These are phyloP conservation scores for Sebastes cheni DNA, from an alignment of 2,797 vertebrate species.

Conservation along the genomic window DNA sequence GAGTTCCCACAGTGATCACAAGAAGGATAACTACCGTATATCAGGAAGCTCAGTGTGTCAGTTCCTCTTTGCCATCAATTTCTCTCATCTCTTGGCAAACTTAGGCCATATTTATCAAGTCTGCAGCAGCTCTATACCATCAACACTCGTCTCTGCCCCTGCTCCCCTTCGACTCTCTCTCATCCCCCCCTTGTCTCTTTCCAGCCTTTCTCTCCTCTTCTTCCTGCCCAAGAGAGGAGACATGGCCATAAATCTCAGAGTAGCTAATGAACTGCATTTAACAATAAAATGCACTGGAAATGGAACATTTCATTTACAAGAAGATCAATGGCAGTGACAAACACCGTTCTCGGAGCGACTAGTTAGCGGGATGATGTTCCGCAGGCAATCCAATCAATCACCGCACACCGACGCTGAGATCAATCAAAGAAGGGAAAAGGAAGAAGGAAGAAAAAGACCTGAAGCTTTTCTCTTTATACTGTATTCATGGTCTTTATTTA, in stretches of 20 bases:
- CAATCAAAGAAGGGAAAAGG: constrained; percentile 70
- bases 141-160: constrained; percentile 41
- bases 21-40: constrained; percentile 36
- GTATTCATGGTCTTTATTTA: constrained; percentile 58
- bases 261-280: constrained; percentile 87
- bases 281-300: constrained; percentile 86
- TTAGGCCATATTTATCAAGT: constrained; percentile 61
- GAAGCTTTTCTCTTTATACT: constrained; percentile 51
- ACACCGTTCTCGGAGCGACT: constrained; percentile 75
- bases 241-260: constrained; percentile 79
- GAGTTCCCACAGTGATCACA: constrained; percentile 32
- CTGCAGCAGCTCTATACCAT: constrained; percentile 42
- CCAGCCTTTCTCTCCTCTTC: constrained; percentile 17
- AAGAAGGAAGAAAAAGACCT: constrained; percentile 46
- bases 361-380: constrained; percentile 80
- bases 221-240: constrained; percentile 58
- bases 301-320: constrained; percentile 84
- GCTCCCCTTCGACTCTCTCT: constrained; percentile 18
- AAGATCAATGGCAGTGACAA: constrained; percentile 83
- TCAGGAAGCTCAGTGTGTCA: constrained; percentile 42
- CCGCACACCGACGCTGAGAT: constrained; percentile 71
- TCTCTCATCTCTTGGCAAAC: constrained; percentile 59
- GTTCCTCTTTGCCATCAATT: constrained; percentile 49
- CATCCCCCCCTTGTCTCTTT: constrained; percentile 13
- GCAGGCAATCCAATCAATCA: constrained; percentile 85